Evolutionary conservation across 2,888 invertebrate genomes (phyloP), one percentile per base, ranked within the genome.

Genomic region (Chaetoderma sp.): DNA sequence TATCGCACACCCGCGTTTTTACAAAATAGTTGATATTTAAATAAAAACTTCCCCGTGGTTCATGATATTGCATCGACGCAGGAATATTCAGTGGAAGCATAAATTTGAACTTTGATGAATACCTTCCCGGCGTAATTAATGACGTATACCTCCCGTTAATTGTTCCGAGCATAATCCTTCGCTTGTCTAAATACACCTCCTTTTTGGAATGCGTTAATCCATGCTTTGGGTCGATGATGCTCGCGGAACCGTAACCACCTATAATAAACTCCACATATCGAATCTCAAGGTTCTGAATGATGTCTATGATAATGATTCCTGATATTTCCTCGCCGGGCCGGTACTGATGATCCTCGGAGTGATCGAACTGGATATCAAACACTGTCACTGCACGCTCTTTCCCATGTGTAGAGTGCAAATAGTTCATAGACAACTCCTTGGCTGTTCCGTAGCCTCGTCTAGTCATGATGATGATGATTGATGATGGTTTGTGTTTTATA

Each of bases 1-100:
- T 77, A 62, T 80, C 82, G 78, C 81, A 83, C 18, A 83, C 70
- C 49, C 81, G 57, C 0, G 80, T 81, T 65, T 78, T 76, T 5
- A 79, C 71, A 21, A 71, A 64, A 69, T 83, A 83, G 1, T 65
- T 63, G 30, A 82, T 73, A 50, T 82, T 78, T 50, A 79, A 74
- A 4, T 67, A 67, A 28, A 80, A 75, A 4, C 79, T 78, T 55
- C 75, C 72, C 27, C 68, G 63, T 42, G 64, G 66, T 64, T 77
- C 75, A 25, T 76, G 75, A 59, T 78, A 78, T 33, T 63, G 63
- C 25, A 78, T 62, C 0, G 78, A 71, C 6, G 82, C 76, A 0
- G 83, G 83, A 23, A 83, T 55, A 13, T 72, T 67, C 13, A 72
- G 68, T 2, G 83, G 82, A 2, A 84, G 71, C 18, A 67, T 64